Base-by-base conservation (phyloP, 1,140 invertebrate species). In the Archivesica marissinica region DNA sequence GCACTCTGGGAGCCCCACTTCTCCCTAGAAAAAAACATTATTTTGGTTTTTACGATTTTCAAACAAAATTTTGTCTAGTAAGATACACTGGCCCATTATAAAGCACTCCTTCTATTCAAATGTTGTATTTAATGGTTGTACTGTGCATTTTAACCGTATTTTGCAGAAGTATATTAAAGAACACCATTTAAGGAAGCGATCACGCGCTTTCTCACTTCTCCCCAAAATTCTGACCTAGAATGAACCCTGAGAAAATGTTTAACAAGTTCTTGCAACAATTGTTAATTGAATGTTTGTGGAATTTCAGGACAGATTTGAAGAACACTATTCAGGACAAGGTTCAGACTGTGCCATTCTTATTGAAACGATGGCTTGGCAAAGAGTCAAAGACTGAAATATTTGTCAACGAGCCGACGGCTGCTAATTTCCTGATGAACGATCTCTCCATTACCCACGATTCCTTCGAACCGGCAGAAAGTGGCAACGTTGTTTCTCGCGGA, bases 241-340 rank as follows among this genome's bases (percentile, higher is more conserved):
- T 25, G 38, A n/a, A n/a, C 20, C 38, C 38, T 72, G 1, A 20
- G 6, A 28, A 28, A 25, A 20, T 30, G 11, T 39, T 15, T n/a
- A 76, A 17, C 23, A 23, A 30, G 25, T 2, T 56, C 76, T 23
- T 23, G n/a, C 28, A 20, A 30, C 39, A 1, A 74, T 28, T n/a
- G n/a, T n/a, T n/a, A n/a, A n/a, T n/a, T n/a, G n/a, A n/a, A 44
- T 44, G 30, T 39, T 75, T 38, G 39, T 72, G 44, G 39, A 25
- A 50, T 86, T 88, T n/a, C 78, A 93, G 93, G 93, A 74, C 86
- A n/a, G 91, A 93, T 68, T 77, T 88, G 7, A 88, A 88, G 38
- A 90, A 90, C 41, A 77, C 83, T 0, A 78, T 93, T 28, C 75
- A 86, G 44, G 90, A 92, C 61, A 88, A 83, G 11, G 28, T 88